Percentiles rank a stretch among this genome's conserved stretches.
Evolutionary conservation across 1,140 invertebrate genomes (phyloP).

Genomic region (Asobara japonica): DNA sequence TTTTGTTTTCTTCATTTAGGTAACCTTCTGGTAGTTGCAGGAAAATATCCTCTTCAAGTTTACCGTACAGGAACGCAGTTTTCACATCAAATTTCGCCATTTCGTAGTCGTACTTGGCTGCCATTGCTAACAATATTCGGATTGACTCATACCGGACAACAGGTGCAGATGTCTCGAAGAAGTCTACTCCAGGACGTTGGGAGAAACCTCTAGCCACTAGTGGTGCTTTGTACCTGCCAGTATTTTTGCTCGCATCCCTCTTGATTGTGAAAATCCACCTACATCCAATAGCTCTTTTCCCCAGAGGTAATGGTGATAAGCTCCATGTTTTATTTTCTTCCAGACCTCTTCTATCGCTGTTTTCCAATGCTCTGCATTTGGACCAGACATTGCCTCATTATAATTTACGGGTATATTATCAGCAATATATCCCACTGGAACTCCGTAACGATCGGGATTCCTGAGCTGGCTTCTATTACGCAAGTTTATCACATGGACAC

Average conservation of each 20-base stretch:
- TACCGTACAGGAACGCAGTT: too few species aligned
- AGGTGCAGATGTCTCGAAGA: not conserved
- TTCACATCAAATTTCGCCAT: not conserved
- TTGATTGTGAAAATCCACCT: constrained; percentile 8
- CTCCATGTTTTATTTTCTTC: not conserved
- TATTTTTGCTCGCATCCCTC: not conserved
- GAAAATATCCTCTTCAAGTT: not conserved
- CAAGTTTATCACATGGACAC: too few species aligned
- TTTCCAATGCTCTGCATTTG: not conserved
- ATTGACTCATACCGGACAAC: not conserved
- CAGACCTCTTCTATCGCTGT: not conserved
- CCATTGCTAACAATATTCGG: not conserved
- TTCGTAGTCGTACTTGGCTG: not conserved
- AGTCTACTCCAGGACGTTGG: not conserved
- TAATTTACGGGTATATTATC: constrained; percentile 26
- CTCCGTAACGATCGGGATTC: too few species aligned
- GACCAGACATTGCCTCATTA: not conserved
- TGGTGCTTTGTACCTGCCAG: not conserved
- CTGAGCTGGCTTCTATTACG: too few species aligned
- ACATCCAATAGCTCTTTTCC: not conserved
- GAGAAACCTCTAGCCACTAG: not conserved
- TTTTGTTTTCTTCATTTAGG: not conserved
- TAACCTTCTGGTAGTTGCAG: not conserved
- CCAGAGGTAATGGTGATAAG: not conserved
- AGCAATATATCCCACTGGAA: too few species aligned